Base-by-base conservation (phyloP, 2,888 invertebrate species). In the Mythimna albipuncta region DNA sequence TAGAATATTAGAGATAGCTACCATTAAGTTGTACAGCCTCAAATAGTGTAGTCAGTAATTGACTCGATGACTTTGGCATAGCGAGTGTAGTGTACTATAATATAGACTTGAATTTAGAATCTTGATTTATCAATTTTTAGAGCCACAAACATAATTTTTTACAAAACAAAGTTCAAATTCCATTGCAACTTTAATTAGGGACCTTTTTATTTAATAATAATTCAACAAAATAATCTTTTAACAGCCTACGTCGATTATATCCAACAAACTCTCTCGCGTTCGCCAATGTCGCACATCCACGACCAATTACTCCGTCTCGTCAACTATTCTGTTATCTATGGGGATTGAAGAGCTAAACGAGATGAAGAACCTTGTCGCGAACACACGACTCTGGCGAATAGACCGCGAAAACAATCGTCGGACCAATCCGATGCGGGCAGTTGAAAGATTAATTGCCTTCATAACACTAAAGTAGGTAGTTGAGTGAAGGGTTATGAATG, bases 61-160 rank as follows among this genome's bases (percentile, higher is more conserved):
- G 85, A 83, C 85, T 73, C 52, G 47, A 76, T 73, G 76, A 73
- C 79, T 79, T 81, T 81, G 81, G 70, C 72, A 79, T 75, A 67
- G 75, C 80, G 19, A 68, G 54, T 81, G 67, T 69, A 69, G 57
- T 64, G 58, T 66, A 64, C 47, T 54, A 44, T 44, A 10, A 38
- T 35, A 38, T 63, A 38, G 59, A 52, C 38, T 64, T 38, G 11
- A 59, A 66, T 44, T 67, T 50, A 67, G 67, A 76, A 58, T 76
- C 47, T 11, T 57, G 55, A n/a, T 38, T 47, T 9, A 55, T 26
- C 21, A 41, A 5, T 13, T 50, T 66, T 32, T 50, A 3, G 13
- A 75, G 57, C 3, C 4, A 32, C 19, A 11, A 41, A 57, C 75
- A 41, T 47, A 47, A 47, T 26, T 13, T 16, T 9, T 1, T 1